Evolutionary conservation across 2,888 invertebrate genomes (phyloP), one percentile per base, ranked within the genome.

Genomic region (Eurytoma californica): DNA sequence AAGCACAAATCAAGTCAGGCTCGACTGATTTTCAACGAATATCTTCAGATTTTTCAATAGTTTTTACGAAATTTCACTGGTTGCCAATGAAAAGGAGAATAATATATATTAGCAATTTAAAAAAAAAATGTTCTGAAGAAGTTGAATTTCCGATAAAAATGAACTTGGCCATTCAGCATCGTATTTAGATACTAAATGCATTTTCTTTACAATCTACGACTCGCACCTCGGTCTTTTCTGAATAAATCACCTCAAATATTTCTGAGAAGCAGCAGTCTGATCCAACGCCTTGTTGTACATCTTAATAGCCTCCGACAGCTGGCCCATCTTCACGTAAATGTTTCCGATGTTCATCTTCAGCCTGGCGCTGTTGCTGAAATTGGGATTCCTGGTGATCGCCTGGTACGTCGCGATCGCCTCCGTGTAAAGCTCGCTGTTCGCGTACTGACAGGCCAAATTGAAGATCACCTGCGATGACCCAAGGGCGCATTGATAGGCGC

Each of bases 231-330:
- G 7, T 39, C 39, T 51, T 53, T 28, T 2, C 18, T 24, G 3
- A 4, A 16, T 14, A 24, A 16, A 18, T 39, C 79, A 95, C 94
- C 98, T 95, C 85, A 98, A 92, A 90, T 97, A 96, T 89, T 97
- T 98, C 88, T 98, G 97, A 73, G 95, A 96, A 57, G 96, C 96
- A 0, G 98, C 97, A 3, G 96, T 95, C 91, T 99, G 99, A 91
- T 99, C 99, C 82, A 99, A 92, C 0, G 99, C 98, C 99, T 99
- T 99, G 85, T 98, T 93, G 89, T 98, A 99, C 92, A 98, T 95
- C 92, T 99, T 99, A 78, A 99, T 94, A 0, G 99, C 98, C 91
- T 98, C 97, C 16, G 96, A 95, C 87, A 96, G 97, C 86, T 97
- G 94, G 83, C 97, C 97, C 93, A 98, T 96, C 91, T 96, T 96